Evolutionary conservation across 2,888 invertebrate genomes (phyloP), one percentile per base, ranked within the genome.

Genomic region (Lasioglossum oenotherae): DNA sequence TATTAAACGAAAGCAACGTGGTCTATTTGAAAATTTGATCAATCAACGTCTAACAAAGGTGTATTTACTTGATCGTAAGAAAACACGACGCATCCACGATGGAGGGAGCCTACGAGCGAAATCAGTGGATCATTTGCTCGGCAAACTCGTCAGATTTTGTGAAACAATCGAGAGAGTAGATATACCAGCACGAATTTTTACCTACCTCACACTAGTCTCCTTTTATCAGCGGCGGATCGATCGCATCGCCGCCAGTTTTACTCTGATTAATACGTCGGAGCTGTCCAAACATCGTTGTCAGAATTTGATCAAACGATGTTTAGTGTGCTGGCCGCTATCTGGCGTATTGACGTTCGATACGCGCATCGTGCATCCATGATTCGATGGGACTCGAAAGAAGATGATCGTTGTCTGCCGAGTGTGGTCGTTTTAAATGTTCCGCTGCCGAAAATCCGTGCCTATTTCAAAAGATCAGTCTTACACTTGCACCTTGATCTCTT

Each of bases 201-300:
- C 41, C 41, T 53, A 10, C 1, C 19, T 16, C 27, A 23, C n/a
- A n/a, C 57, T n/a, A 2, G 31, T 6, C 5, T 16, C 10, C n/a
- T 67, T 84, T 19, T 74, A 79, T 79, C 85, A 60, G 38, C 38
- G 46, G 19, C 71, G 57, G n/a, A 79, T 69, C 79, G 73, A 79
- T 85, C 35, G 38, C 60, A 85, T 79, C 84, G 31, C 53, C 6
- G 31, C 2, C 44, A 67, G 77, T 64, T 64, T 69, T 46, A 10
- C 46, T 35, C 35, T 67, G 67, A n/a, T 46, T 77, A 69, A 49
- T 41, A 67, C 49, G 35, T 67, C 53, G 60, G 44, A 46, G 44
- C 78, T 83, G 74, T 84, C 64, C 78, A 84, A 84, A 84, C 60
- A 82, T 71, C 38, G 27, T 16, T 38, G 60, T 64, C 71, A 44